phyloP scores from a whole-genome alignment of 2,113 vertebrate species.

The Zosterops pallidus region DNA sequence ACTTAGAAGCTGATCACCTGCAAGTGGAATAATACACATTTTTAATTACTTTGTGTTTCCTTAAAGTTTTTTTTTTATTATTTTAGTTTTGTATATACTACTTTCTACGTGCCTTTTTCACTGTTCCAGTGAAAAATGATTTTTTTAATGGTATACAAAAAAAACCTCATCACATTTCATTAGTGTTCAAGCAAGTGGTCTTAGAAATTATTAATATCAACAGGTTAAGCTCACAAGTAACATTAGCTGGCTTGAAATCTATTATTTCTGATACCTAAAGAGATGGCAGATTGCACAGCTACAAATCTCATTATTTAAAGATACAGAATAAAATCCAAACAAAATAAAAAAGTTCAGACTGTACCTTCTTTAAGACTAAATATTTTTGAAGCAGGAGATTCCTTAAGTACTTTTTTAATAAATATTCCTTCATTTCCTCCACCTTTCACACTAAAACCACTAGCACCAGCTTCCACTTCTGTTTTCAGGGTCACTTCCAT shows the following conservation, averaged over 20 bases:
- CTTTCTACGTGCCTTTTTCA: background rate
- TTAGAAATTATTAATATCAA: background rate
- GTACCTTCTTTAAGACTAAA: slow-evolving; percentile 90
- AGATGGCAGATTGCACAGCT: background rate
- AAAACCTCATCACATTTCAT: background rate
- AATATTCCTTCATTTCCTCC: slow-evolving; percentile 90
- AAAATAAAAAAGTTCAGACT: background rate
- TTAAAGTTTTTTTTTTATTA: background rate
- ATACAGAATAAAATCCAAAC: background rate
- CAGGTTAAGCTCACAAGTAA: background rate
- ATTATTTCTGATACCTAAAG: background rate
- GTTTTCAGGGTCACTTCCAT: slow-evolving; percentile 85
- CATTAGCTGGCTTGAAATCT: background rate
- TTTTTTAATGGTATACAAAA: background rate
- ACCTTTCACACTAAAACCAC: slow-evolving; percentile 87
- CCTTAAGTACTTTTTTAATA: slow-evolving; percentile 87
- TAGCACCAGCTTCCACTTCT: slow-evolving; percentile 82
- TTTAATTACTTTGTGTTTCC: background rate
- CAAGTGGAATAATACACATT: slow-evolving; percentile 1
- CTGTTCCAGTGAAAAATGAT: background rate
- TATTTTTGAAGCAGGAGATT: slow-evolving; percentile 87
- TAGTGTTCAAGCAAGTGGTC: background rate
- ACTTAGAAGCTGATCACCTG: slow-evolving; percentile 94
- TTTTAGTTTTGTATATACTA: background rate
- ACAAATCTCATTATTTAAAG: background rate